Evolutionary conservation across 1,140 invertebrate species (phyloP), one percentile per base, ranked within the genome.

Genomic region (Paralvinella palmiformis): DNA sequence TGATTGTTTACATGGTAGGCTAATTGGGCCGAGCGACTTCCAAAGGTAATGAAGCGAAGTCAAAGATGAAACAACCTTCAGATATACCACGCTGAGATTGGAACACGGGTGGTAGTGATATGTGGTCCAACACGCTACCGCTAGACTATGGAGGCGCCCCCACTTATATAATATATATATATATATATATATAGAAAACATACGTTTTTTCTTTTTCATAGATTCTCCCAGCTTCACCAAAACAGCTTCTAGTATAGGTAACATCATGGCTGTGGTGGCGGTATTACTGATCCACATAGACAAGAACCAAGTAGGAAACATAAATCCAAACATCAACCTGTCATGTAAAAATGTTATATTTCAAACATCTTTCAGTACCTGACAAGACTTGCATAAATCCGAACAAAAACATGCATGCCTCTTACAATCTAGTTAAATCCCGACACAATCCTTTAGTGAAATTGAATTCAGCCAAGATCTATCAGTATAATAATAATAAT

Each of bases 321-420:
- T 78, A 50, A 80, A 73, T 10, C 77, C 78, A 6, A 79, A 59
- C 71, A 82, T 74, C 29, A 81, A 66, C 64, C 63, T 64, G 35
- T 7, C 78, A 58, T 33, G 33, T 6, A 58, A 58, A 24, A 4
- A 33, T 79, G 88, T 84, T 76, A 81, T 63, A 88, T 86, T 65
- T 85, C 85, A 62, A 88, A 81, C 76, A 80, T 79, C 5, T 75
- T 77, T 27, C 79, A 63, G 60, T 79, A 80, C 70, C 71, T n/a
- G n/a, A 74, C n/a, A 78, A 79, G n/a, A 74, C 69, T 7, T 73
- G 50, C 75, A 78, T 77, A 44, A 79, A 72, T 13, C 76, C 77
- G 6, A 77, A 61, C 72, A 81, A 73, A 22, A 81, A 66, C 63
- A 0, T 56, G 53, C 22, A 44, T 44, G 37, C 37, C 10, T 10